These are phyloP conservation scores for Chaetorhynchus papuensis DNA, from an alignment of 2,113 vertebrate genomes.

Conservation along the genomic window DNA sequence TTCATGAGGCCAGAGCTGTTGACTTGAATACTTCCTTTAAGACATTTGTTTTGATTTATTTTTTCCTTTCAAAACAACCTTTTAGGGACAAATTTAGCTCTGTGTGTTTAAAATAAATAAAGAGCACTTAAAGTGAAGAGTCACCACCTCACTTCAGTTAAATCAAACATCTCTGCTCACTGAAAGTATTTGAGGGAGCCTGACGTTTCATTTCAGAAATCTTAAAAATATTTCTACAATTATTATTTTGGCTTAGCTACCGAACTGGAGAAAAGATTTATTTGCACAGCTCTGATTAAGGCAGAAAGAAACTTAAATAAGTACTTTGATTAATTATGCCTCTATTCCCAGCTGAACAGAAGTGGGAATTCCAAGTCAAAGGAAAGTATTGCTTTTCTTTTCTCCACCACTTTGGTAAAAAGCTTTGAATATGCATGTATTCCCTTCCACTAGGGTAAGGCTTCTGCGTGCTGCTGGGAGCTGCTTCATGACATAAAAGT, in stretches of 20 bases:
- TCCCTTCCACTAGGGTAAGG: neutral
- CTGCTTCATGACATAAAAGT: neutral
- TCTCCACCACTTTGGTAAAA: neutral
- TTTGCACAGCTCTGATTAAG: slow-evolving; percentile 23
- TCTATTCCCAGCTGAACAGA: neutral
- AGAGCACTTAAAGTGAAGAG: neutral
- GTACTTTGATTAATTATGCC: slow-evolving; percentile 11
- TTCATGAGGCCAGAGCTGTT: neutral
- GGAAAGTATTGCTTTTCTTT: neutral
- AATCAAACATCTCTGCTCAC: neutral
- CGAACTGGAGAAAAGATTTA: neutral
- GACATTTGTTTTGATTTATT: neutral
- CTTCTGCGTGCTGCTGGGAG: neutral
- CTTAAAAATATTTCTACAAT: neutral
- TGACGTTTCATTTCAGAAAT: neutral
- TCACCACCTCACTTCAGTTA: neutral
- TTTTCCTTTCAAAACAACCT: neutral
- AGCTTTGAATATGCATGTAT: neutral
- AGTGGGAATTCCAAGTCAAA: slow-evolving; percentile 8
- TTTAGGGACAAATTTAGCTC: neutral
- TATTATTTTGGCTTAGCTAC: slow-evolving; percentile 13
- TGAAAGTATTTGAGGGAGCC: neutral
- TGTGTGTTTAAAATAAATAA: neutral
- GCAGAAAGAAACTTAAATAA: slow-evolving; percentile 27
- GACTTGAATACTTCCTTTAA: neutral